Percentiles rank a stretch among this genome's conserved stretches.
Evolutionary conservation across 1,140 invertebrate species (phyloP).

Genomic region (Rhagoletis zephyria): DNA sequence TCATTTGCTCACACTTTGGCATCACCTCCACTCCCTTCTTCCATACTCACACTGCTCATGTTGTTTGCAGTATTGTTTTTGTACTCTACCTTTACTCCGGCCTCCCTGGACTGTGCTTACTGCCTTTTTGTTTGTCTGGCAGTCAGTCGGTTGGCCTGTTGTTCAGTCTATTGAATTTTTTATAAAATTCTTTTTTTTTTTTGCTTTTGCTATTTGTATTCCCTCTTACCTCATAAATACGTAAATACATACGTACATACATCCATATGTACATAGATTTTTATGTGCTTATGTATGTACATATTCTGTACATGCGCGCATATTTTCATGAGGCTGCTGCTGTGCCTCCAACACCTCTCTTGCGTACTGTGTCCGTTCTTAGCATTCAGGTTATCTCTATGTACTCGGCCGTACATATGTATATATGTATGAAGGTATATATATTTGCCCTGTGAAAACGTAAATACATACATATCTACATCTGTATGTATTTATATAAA

Average conservation of each 20-base stretch:
- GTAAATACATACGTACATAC: too few relatives aligned
- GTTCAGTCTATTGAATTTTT: constrained; percentile 50
- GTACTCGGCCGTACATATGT: background rate
- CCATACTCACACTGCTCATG: background rate
- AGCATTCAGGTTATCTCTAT: constrained; percentile 41
- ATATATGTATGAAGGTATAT: background rate
- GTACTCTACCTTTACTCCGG: background rate
- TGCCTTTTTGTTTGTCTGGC: constrained; percentile 22
- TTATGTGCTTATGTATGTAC: background rate
- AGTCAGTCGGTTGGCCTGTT: constrained; percentile 27
- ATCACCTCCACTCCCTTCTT: background rate
- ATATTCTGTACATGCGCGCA: constrained; percentile 4
- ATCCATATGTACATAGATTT: background rate
- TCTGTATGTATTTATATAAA: background rate
- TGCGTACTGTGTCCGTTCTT: background rate
- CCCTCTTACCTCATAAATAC: constrained; percentile 43
- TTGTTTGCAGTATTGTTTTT: background rate
- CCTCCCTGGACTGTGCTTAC: background rate
- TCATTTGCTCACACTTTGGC: constrained; percentile 40
- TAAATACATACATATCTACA: background rate
- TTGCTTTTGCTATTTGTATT: constrained; percentile 28
- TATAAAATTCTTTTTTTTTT: constrained; percentile 40
- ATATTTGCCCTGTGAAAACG: background rate
- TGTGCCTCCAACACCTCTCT: background rate
- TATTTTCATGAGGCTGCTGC: constrained; percentile 40